A percentile compares a stretch with the other conserved stretches of the same genome.
Conservation (phyloP, 2,113 vertebrate species). For the Prunella fulvescens region DNA sequence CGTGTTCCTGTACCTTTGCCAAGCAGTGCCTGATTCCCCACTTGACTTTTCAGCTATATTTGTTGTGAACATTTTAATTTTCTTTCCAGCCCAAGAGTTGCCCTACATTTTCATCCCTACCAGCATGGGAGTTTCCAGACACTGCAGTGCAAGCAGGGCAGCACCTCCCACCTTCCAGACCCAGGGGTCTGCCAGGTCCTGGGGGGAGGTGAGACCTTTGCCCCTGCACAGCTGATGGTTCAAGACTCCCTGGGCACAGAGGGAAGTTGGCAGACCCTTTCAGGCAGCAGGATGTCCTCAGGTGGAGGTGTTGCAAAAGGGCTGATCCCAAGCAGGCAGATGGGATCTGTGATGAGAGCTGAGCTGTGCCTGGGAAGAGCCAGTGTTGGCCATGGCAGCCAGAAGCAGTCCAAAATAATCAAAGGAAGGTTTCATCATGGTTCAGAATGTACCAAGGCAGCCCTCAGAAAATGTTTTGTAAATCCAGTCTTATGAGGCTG, state of each 20-base stretch:
- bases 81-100: neutral
- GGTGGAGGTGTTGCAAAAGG: neutral
- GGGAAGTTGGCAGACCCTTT: neutral
- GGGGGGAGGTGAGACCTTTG: neutral
- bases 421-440: neutral
- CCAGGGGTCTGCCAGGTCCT: neutral
- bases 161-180: neutral
- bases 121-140: neutral
- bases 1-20: neutral
- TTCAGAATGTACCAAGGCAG: neutral
- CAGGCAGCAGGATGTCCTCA: neutral
- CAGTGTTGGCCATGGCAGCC: neutral
- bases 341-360: neutral
- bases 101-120: neutral
- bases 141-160: neutral
- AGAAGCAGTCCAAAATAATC: neutral
- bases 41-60: neutral
- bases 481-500: neutral
- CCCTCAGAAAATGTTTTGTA: neutral
- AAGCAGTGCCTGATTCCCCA: neutral
- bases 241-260: neutral
- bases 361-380: neutral
- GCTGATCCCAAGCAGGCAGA: neutral
- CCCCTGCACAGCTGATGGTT: neutral
- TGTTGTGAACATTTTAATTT: neutral